A percentile compares a stretch with the other conserved stretches of the same genome.
Conservation (phyloP, 2,113 vertebrate genomes). For the Cavia aperea region DNA sequence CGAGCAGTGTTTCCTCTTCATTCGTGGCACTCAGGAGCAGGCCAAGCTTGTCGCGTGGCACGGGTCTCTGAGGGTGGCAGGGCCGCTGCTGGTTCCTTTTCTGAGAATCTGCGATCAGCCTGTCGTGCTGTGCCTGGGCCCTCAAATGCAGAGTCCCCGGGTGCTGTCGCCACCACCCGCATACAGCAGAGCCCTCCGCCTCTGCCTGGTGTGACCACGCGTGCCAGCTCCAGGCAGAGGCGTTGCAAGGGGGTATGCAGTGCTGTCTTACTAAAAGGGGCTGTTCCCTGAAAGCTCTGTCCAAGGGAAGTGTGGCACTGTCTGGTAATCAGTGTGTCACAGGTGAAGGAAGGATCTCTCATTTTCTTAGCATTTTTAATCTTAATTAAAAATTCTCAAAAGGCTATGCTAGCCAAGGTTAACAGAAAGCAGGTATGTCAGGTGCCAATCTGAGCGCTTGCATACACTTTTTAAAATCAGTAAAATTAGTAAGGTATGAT, state of each 20-base stretch:
- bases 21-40: accelerated
- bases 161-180: accelerated
- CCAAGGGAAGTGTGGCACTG: neutral
- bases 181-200: too few relatives aligned
- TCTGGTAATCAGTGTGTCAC: neutral
- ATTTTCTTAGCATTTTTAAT: neutral
- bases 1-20: accelerated
- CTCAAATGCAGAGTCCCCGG: accelerated
- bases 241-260: accelerated
- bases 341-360: neutral
- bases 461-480: neutral
- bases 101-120: neutral
- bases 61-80: accelerated
- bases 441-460: neutral
- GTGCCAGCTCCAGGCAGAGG: neutral
- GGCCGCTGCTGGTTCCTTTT: too few relatives aligned
- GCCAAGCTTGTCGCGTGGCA: accelerated
- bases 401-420: neutral
- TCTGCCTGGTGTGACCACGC: neutral
- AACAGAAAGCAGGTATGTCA: neutral
- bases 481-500: neutral
- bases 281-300: neutral
- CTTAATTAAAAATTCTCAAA: neutral
- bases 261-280: neutral
- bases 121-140: accelerated